A percentile compares a stretch with the other conserved stretches of the same genome.
Evolutionary conservation across 2,888 invertebrate species (phyloP).

Genomic region (Scelioninae gen. 2): DNA sequence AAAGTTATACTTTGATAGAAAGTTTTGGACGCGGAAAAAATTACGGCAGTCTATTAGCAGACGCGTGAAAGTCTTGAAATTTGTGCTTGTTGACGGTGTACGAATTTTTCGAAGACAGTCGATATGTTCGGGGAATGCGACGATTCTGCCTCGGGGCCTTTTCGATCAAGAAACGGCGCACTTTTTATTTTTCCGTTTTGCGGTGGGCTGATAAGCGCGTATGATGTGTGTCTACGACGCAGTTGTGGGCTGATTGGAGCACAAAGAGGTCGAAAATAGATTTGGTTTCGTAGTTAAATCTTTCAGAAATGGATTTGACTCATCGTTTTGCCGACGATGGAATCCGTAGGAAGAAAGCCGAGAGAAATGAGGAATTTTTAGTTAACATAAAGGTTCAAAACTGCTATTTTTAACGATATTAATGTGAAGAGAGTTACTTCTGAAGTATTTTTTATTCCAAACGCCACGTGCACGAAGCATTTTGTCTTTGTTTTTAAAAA

Average conservation of each 20-base stretch:
- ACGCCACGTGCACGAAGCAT: too few species aligned
- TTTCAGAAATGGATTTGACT: constrained; percentile 11
- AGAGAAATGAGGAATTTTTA: constrained; percentile 7
- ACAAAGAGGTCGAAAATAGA: constrained; percentile 35
- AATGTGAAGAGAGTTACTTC: too few species aligned
- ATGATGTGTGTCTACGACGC: constrained; percentile 20
- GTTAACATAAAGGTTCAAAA: constrained; percentile 7
- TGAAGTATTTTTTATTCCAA: too few species aligned
- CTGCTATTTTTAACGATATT: neutral
- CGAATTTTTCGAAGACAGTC: neutral
- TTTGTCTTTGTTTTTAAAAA: too few species aligned
- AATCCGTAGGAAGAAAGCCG: constrained; percentile 18
- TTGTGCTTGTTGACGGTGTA: constrained; percentile 9
- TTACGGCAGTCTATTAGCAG: constrained; percentile 24
- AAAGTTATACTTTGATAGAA: constrained; percentile 37
- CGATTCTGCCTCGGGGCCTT: too few species aligned
- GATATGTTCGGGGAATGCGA: too few species aligned
- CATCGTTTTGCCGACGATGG: constrained; percentile 1
- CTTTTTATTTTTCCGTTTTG: constrained; percentile 29
- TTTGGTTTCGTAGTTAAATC: constrained; percentile 13
- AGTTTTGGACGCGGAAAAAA: constrained; percentile 33
- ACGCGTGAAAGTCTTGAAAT: constrained; percentile 40
- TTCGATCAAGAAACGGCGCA: neutral
- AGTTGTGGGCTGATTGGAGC: constrained; percentile 11
- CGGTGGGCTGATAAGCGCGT: constrained; percentile 10